Evolutionary conservation across 2,113 vertebrate genomes (phyloP).

Genomic region (Grus americana): DNA sequence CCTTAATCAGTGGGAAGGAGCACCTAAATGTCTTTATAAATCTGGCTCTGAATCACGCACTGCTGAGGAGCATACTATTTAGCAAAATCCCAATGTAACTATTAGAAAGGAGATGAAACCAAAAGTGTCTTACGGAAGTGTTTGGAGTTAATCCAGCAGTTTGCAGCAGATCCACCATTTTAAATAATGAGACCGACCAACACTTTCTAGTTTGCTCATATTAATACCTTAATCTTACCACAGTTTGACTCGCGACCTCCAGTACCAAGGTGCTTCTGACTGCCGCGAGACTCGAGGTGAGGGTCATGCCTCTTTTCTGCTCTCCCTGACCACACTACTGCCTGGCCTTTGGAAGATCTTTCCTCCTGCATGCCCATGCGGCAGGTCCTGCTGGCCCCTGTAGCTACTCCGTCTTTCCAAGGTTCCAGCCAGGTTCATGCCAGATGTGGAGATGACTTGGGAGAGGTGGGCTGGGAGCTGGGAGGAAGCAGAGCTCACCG

Average conservation of each 20-base stretch:
- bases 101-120: background rate
- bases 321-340: rapidly evolving
- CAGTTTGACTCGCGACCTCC: background rate
- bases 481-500: background rate
- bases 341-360: background rate
- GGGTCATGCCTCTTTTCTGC: background rate
- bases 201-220: background rate
- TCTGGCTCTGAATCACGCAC: conserved; percentile 12
- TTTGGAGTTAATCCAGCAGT: background rate
- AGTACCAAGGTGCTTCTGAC: background rate
- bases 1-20: conserved; percentile 32
- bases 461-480: background rate
- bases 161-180: background rate
- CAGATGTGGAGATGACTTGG: background rate
- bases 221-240: background rate
- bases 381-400: background rate
- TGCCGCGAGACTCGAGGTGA: background rate
- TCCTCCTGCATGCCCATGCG: rapidly evolving
- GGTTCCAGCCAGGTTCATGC: background rate
- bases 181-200: background rate
- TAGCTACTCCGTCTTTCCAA: background rate
- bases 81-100: conserved; percentile 9
- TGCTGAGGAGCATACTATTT: background rate
- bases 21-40: conserved; percentile 40
- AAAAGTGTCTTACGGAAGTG: background rate